Percentiles rank a stretch among this genome's conserved stretches.
Conservation (phyloP, 2,888 invertebrate species). For the Buathra laborator region DNA sequence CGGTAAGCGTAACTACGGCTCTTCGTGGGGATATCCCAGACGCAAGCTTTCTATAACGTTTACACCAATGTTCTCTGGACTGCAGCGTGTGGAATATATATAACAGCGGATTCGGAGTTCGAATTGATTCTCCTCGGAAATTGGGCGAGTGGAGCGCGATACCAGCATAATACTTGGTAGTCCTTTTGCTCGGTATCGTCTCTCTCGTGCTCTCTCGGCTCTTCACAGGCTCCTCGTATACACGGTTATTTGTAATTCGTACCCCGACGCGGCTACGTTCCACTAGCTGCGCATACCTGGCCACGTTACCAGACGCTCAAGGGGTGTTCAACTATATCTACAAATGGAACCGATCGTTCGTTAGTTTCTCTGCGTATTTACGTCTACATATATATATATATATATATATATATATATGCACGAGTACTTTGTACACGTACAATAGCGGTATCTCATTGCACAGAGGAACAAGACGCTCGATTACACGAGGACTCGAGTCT, state of each 20-base stretch:
- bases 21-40: constrained; percentile 25
- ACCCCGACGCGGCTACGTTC: constrained; percentile 35
- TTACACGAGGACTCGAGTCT: constrained; percentile 45
- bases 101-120: constrained; percentile 38
- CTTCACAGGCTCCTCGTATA: constrained; percentile 20
- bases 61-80: background rate
- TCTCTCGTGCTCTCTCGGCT: background rate
- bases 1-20: constrained; percentile 31
- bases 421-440: constrained; percentile 14
- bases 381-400: no score
- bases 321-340: constrained; percentile 13
- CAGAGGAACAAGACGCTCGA: constrained; percentile 25
- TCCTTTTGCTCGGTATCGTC: background rate
- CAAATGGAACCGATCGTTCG: constrained; percentile 33
- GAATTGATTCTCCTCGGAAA: constrained; percentile 70
- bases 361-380: no score
- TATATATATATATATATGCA: background rate
- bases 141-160: constrained; percentile 51
- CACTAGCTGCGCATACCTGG: background rate
- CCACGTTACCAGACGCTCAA: background rate
- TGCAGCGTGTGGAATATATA: constrained; percentile 1
- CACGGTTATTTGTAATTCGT: constrained; percentile 68
- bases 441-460: constrained; percentile 32
- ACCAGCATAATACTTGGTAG: constrained; percentile 22
- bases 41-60: constrained; percentile 40